Base-by-base conservation (phyloP, 1,140 invertebrate genomes). In the Drosophila cardini region DNA sequence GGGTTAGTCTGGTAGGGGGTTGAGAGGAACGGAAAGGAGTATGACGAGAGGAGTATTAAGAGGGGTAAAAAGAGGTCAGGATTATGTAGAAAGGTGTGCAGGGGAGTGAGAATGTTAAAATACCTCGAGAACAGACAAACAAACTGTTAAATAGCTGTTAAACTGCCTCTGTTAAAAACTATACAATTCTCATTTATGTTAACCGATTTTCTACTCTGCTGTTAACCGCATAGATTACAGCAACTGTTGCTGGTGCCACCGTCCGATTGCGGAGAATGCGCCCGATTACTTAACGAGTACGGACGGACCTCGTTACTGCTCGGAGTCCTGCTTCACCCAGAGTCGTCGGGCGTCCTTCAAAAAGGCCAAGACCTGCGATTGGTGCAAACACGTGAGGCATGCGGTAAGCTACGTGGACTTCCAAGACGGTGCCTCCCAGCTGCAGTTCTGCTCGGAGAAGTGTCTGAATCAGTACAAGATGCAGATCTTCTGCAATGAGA, bases 381-480 rank as follows among this genome's bases (percentile, higher is more conserved):
- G 97, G 97, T 98, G 97, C 91, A 95, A 96, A 71, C 97, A 98
- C 85, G 95, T 98, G 8, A 93, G 97, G 18, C 96, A 98, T 84
- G 97, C 97, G 0, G 96, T 98, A n/a, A 97, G 96, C 77, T 98
- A 97, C 82, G 96, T 98, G 13, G 97, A 98, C 92, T 97, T 97
- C 91, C 93, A 96, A 94, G 96, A 97, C 80, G 95, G 96, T 13
- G 95, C 96, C 61, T 95, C 95, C 60, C 96, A 96, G 76, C 93
- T 96, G 10, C 96, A 97, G 91, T 97, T 97, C 92, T 96, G 94
- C 91, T 97, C 97, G 62, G 96, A 98, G 91, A 98, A 98, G 93
- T 98, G 97, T 90, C 93, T 98, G 46, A 98, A 98, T 91, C 97
- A 98, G 92, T 98, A 98, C 93, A 98, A 98, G 93, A 98, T 98